phyloP scores from a whole-genome alignment of 2,888 invertebrate species.

The Cheilosia urbana region DNA sequence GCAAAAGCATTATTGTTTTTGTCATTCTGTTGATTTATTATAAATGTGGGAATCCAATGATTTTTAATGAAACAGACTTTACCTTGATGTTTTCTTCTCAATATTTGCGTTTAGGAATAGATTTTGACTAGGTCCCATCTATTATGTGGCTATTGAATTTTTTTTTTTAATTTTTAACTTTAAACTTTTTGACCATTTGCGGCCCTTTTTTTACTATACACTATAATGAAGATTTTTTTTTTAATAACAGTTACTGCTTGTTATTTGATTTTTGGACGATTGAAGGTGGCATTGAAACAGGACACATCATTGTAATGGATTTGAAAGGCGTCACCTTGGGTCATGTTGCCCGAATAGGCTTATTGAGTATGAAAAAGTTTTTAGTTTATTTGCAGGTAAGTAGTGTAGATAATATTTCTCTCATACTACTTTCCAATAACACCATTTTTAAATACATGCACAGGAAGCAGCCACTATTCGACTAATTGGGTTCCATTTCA shows the following conservation, averaged over 20 bases:
- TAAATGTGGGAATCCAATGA: no score
- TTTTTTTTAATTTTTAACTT: no score
- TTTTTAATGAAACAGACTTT: no score
- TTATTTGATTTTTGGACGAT: conserved; percentile 86
- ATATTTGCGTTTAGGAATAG: no score
- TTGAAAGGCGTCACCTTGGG: conserved; percentile 86
- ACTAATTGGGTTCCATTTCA: conserved; percentile 88
- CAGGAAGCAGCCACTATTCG: conserved; percentile 89
- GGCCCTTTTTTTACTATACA: no score
- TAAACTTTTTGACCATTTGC: no score
- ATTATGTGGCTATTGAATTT: no score
- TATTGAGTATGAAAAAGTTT: conserved; percentile 88
- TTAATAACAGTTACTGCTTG: conserved; percentile 84
- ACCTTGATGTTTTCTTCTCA: no score
- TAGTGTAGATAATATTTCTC: neutral
- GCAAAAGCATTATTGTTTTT: no score
- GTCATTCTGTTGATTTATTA: no score
- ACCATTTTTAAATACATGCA: conserved; percentile 77
- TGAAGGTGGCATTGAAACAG: conserved; percentile 86
- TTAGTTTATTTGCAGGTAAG: conserved; percentile 87
- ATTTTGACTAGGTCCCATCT: no score
- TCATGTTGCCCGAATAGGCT: conserved; percentile 87
- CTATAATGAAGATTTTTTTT: neutral
- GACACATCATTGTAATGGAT: conserved; percentile 87
- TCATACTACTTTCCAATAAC: neutral